Evolutionary conservation across 2,888 invertebrate genomes (phyloP).

Genomic region (Acronicta alni): DNA sequence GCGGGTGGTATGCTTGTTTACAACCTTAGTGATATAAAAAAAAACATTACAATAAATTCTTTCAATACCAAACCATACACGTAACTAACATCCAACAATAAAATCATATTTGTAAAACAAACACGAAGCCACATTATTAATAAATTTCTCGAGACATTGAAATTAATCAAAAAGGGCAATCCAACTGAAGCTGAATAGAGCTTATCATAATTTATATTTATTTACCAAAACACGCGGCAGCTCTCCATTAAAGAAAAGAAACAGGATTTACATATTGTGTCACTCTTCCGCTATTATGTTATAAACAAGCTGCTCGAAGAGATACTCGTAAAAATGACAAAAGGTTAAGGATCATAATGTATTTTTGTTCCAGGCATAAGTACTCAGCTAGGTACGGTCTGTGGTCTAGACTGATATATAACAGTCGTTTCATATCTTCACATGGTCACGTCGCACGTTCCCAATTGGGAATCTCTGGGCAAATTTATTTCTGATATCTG

Average conservation of each 20-base stretch:
- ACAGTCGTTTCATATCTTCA: slow-evolving; percentile 57
- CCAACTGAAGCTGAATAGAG: not conserved
- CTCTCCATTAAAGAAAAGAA: slow-evolving; percentile 15
- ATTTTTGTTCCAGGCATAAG: slow-evolving; percentile 54
- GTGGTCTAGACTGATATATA: slow-evolving; percentile 55
- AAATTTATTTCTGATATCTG: slow-evolving; percentile 39
- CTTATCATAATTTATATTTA: slow-evolving; percentile 15
- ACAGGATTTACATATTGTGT: slow-evolving; percentile 7
- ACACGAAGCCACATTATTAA: slow-evolving; percentile 1
- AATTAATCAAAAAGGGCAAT: slow-evolving; percentile 12
- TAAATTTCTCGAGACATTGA: slow-evolving; percentile 21
- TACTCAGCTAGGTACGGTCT: slow-evolving; percentile 36
- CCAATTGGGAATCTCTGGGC: slow-evolving; percentile 51
- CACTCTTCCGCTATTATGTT: slow-evolving; percentile 17
- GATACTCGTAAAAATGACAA: slow-evolving; percentile 34
- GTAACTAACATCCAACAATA: not conserved
- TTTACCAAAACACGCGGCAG: slow-evolving; percentile 19
- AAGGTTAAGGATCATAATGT: slow-evolving; percentile 44
- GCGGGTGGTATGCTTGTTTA: too few species aligned
- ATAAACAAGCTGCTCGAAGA: slow-evolving; percentile 22
- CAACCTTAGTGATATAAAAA: too few species aligned
- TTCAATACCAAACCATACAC: too few species aligned
- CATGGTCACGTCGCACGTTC: slow-evolving; percentile 50
- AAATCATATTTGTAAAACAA: slow-evolving; percentile 15
- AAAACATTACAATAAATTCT: too few species aligned